Percentiles rank a stretch among this genome's conserved stretches.
phyloP scores from a whole-genome alignment of 2,888 invertebrate genomes.

The Phaedon cochleariae region DNA sequence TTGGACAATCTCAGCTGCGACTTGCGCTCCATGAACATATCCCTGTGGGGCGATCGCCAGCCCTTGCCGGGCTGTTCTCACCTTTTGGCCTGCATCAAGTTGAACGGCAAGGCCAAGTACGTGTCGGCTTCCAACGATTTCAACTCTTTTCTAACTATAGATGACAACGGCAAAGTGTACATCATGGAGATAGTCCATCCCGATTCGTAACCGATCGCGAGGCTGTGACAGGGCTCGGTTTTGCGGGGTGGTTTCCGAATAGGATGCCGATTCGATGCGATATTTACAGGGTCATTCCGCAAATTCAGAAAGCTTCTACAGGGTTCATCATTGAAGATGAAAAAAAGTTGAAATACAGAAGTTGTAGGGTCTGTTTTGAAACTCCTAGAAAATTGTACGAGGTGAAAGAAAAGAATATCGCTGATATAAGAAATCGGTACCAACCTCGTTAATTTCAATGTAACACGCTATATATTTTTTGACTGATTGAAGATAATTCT shows the following conservation, averaged over 20 bases:
- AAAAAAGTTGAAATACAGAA: no score
- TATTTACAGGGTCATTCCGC: no score
- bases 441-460: no score
- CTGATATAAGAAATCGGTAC: no score
- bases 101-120: constrained; percentile 57
- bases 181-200: constrained; percentile 62
- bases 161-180: constrained; percentile 69
- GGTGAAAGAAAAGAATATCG: no score
- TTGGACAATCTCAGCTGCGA: constrained; percentile 24
- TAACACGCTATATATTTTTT: no score
- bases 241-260: constrained; percentile 3
- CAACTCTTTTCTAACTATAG: constrained; percentile 69
- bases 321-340: no score
- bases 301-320: no score
- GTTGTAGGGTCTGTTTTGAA: no score
- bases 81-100: constrained; percentile 57
- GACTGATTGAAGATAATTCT: no score
- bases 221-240: constrained; percentile 10
- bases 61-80: constrained; percentile 44
- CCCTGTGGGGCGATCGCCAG: constrained; percentile 34
- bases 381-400: no score
- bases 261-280: not conserved
- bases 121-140: constrained; percentile 61
- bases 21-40: constrained; percentile 31
- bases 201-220: constrained; percentile 2